Base-by-base conservation (phyloP, 1,140 invertebrate species). In the Oncopodura yosiiana region DNA sequence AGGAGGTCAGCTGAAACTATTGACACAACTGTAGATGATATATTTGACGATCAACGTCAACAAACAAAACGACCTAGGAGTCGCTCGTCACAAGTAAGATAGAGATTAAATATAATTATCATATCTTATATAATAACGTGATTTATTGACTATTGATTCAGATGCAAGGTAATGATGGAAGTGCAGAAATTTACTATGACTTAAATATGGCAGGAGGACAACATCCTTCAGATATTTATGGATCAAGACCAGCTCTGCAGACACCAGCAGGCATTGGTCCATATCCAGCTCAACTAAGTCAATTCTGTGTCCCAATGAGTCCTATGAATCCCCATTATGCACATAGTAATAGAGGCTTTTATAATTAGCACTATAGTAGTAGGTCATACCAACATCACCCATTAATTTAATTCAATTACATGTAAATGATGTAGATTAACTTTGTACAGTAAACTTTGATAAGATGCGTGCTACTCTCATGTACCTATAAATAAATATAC, bases 81-180 rank as follows among this genome's bases (percentile, higher is more conserved):
- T 50, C 41, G 62, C 11, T 52, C 62, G 9, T 64, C 62, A 23
- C 58, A 64, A 53, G 62, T 64, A 59, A 52, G 36, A n/a, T 3
- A 36, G 39, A 27, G 14, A 23, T 21, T 4, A 52, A 11, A 8
- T 9, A n/a, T 4, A 44, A 21, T 19, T 12, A 5, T 12, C 8
- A 32, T 34, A 16, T 49, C 30, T 16, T 49, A 30, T 9, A 14
- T 18, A 3, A 32, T 46, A 18, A 38, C 29, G n/a, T 45, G 6
- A 1, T 21, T 49, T 30, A 16, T 29, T 32, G 8, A n/a, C 8
- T 26, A 36, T 42, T 52, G 21, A n/a, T n/a, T n/a, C 23, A 61
- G 59, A 56, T 56, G 42, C 59, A 56, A 41, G 14, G 11, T 16
- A 46, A 8, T 16, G 39, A 16, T 6, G 16, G 52, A 23, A 48